A percentile compares a stretch with the other conserved stretches of the same genome.
Evolutionary conservation across 2,797 vertebrate species (phyloP).

Genomic region (Gobio occitaniae): DNA sequence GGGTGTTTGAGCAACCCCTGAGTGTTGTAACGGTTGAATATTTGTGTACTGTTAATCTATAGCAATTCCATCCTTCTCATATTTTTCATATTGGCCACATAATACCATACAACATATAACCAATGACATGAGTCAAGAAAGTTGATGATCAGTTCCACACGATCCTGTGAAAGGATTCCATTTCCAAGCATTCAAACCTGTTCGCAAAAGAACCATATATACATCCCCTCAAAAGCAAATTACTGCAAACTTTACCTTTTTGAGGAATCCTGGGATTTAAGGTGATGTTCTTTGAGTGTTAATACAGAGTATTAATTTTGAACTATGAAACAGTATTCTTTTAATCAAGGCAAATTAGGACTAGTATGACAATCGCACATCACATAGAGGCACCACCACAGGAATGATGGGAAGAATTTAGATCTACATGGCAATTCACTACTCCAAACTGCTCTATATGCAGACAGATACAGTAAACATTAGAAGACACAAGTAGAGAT

Average conservation of each 20-base stretch:
- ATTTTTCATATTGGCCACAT: background rate
- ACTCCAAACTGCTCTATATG: background rate
- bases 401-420: conserved; percentile 3
- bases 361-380: conserved; percentile 9
- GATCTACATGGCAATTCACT: background rate
- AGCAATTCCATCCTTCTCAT: background rate
- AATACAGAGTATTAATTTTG: background rate
- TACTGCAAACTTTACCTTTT: background rate
- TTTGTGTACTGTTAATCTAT: background rate
- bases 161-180: background rate
- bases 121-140: background rate
- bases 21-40: conserved; percentile 32
- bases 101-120: background rate
- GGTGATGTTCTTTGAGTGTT: background rate
- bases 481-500: background rate
- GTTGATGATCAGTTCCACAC: background rate
- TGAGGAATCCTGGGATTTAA: background rate
- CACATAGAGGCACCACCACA: conserved; percentile 9
- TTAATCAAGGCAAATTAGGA: conserved; percentile 1
- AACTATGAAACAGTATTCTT: background rate
- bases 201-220: background rate
- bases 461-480: background rate
- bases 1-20: conserved; percentile 27
- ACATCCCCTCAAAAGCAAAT: background rate
- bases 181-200: background rate